These are phyloP conservation scores for Phortica variegata DNA, from an alignment of 1,140 invertebrate genomes.

Conservation along the genomic window DNA sequence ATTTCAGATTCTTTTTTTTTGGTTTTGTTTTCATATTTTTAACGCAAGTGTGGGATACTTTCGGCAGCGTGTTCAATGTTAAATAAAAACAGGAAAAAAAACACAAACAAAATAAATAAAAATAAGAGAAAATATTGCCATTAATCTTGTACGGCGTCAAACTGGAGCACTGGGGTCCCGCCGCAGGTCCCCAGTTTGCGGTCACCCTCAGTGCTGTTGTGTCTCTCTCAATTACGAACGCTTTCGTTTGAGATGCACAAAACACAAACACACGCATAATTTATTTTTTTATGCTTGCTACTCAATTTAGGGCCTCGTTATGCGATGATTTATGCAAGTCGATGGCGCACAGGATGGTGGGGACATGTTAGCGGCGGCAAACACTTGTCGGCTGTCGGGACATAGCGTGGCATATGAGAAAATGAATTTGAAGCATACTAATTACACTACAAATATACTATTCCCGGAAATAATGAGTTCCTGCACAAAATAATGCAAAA, in stretches of 20 bases:
- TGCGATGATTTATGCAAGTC: conserved; percentile 46
- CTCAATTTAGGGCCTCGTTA: conserved; percentile 15
- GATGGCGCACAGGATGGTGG: conserved; percentile 31
- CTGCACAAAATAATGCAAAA: conserved; percentile 29
- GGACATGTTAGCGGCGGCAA: conserved; percentile 4
- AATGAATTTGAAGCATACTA: conserved; percentile 37
- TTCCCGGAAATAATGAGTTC: conserved; percentile 56
- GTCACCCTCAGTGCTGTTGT: conserved; percentile 21
- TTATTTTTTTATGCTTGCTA: conserved; percentile 28
- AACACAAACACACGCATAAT: not conserved
- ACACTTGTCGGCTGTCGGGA: conserved; percentile 3
- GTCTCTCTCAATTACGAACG: conserved; percentile 46
- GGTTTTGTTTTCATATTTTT: too few relatives aligned
- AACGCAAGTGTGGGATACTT: too few relatives aligned
- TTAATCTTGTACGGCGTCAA: too few relatives aligned
- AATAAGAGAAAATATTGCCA: too few relatives aligned
- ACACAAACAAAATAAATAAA: too few relatives aligned
- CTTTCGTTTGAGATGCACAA: conserved; percentile 28
- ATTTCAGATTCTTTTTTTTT: too few relatives aligned
- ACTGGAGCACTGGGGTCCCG: too few relatives aligned
- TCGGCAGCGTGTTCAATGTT: too few relatives aligned
- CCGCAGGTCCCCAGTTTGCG: conserved; percentile 4
- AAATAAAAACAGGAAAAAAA: too few relatives aligned
- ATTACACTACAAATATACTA: conserved; percentile 56
- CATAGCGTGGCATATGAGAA: conserved; percentile 25